These are phyloP conservation scores for Sceloporus undulatus DNA, from an alignment of 2,113 vertebrate genomes.

Conservation along the genomic window DNA sequence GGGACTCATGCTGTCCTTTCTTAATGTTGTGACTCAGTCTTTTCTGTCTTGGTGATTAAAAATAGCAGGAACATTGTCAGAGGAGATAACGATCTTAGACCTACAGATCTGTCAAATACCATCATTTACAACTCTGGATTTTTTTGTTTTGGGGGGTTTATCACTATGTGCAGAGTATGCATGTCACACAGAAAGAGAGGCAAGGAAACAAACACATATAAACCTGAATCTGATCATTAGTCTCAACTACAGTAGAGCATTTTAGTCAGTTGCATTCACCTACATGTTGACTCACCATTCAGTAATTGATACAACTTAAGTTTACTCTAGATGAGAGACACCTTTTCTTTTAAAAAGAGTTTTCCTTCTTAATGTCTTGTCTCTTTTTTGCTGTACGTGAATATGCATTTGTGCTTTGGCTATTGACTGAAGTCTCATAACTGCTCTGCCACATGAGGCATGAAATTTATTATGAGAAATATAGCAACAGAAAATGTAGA, in stretches of 20 bases:
- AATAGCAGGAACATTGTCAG: slow-evolving; percentile 27
- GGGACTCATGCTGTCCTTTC: neutral
- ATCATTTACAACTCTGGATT: slow-evolving; percentile 25
- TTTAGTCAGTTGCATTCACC: neutral
- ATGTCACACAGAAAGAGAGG: neutral
- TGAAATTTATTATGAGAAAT: slow-evolving; percentile 69
- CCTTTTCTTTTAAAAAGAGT: slow-evolving; percentile 25
- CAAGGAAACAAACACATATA: too few species aligned
- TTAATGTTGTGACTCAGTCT: slow-evolving; percentile 25
- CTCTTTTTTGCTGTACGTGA: slow-evolving; percentile 36
- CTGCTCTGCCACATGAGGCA: slow-evolving; percentile 60
- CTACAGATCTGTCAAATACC: slow-evolving; percentile 10
- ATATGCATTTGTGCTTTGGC: slow-evolving; percentile 42
- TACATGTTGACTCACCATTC: too few species aligned
- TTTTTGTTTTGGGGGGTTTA: slow-evolving; percentile 14
- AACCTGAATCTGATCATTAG: neutral
- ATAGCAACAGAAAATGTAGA: slow-evolving; percentile 40
- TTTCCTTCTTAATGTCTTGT: neutral
- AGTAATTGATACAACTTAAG: too few species aligned
- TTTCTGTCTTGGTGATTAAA: slow-evolving; percentile 28
- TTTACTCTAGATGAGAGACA: neutral
- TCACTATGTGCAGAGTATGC: neutral
- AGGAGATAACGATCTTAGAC: slow-evolving; percentile 12
- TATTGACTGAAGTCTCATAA: slow-evolving; percentile 59
- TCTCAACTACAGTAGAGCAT: neutral